Evolutionary conservation across 2,888 invertebrate species (phyloP).

Genomic region (Phengaris arion): DNA sequence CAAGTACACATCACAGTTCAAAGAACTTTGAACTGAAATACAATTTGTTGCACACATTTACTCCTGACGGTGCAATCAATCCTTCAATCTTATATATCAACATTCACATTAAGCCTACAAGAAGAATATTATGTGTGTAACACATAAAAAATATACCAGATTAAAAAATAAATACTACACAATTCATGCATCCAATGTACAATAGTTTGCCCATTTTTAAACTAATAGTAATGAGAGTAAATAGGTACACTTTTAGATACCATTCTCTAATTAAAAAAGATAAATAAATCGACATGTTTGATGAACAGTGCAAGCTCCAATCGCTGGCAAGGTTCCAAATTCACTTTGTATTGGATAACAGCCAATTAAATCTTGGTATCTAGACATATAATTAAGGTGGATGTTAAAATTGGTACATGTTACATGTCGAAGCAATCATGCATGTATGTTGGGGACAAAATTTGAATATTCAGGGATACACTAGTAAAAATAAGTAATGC

Average conservation of each 20-base stretch:
- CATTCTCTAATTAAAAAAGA: slow-evolving; percentile 53
- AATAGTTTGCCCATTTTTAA: not conserved
- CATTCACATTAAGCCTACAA: not conserved
- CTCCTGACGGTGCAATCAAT: slow-evolving; percentile 20
- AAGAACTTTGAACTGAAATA: slow-evolving; percentile 50
- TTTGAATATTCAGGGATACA: not conserved
- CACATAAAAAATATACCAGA: not conserved
- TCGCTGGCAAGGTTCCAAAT: slow-evolving; percentile 69
- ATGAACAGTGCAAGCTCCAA: slow-evolving; percentile 72
- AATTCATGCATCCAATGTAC: slow-evolving; percentile 10
- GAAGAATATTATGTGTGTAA: not conserved
- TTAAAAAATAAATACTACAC: not conserved
- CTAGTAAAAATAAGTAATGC: not conserved
- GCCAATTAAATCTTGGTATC: slow-evolving; percentile 75
- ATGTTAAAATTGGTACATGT: slow-evolving; percentile 66
- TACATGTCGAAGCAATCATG: slow-evolving; percentile 62
- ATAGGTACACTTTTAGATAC: slow-evolving; percentile 29
- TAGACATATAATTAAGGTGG: slow-evolving; percentile 56
- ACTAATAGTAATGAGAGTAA: slow-evolving; percentile 13
- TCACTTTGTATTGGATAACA: slow-evolving; percentile 77
- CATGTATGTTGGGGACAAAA: slow-evolving; percentile 19
- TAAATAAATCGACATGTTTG: slow-evolving; percentile 74
- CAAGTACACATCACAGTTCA: slow-evolving; percentile 48
- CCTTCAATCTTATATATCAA: not conserved
- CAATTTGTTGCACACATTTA: slow-evolving; percentile 33